Evolutionary conservation across 2,113 vertebrate genomes (phyloP).

Genomic region (Saiga tatarica): DNA sequence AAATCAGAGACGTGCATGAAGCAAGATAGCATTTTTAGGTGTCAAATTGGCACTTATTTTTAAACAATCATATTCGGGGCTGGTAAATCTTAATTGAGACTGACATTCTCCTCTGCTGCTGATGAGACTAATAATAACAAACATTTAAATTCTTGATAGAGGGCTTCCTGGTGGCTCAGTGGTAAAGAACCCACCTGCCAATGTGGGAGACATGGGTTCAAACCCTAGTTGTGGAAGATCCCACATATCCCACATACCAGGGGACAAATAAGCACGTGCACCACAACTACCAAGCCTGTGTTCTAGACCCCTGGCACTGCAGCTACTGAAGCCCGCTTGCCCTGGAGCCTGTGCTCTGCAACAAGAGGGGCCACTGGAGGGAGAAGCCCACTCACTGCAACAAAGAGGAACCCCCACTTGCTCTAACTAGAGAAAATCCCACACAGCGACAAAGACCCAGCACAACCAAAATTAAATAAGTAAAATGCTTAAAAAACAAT

Average conservation of each 20-base stretch:
- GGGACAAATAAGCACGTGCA: fast-evolving
- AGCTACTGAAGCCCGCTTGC: neutral
- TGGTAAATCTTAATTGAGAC: neutral
- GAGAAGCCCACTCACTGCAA: neutral
- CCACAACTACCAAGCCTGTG: neutral
- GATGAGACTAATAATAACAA: neutral
- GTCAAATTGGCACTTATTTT: neutral
- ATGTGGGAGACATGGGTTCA: neutral
- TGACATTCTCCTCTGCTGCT: neutral
- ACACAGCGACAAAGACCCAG: neutral
- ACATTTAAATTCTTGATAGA: neutral
- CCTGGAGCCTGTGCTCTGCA: neutral
- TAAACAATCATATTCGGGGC: neutral
- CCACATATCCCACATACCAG: neutral
- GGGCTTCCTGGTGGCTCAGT: neutral
- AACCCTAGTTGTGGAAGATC: neutral
- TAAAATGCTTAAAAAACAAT: neutral
- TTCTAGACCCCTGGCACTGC: neutral
- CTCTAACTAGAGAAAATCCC: neutral
- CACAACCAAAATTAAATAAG: neutral
- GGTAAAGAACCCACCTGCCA: neutral
- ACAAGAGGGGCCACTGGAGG: fast-evolving
- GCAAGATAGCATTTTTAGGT: neutral
- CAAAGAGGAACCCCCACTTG: neutral
- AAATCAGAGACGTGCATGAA: neutral